Base-by-base conservation (phyloP, 92 coral and sea anemone genomes). In the Chrysogorgia sp. region DNA sequence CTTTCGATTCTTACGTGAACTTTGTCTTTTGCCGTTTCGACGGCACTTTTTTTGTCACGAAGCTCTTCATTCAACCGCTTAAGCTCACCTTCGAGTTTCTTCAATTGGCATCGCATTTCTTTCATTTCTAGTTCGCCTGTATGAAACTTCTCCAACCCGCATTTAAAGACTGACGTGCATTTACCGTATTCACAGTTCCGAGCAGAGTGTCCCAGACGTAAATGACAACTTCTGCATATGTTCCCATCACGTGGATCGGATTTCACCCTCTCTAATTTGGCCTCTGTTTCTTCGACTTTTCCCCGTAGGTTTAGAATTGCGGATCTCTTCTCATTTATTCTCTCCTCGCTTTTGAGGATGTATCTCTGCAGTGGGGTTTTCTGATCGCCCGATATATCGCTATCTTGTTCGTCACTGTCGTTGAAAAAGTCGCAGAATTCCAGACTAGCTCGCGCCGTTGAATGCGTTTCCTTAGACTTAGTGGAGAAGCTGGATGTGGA, bases 141-240 rank as follows among this genome's bases (percentile, higher is more conserved):
- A 43, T 43, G 50, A 43, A 43, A 43, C 50, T 43, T 43, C 17
- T 43, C 50, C 50, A 8, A 9, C 17, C 50, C 50, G 17, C 50
- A 43, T 43, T 43, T 43, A 17, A 43, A 43, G 10, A 43, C 50
- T 8, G 50, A 43, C 50, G 50, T 8, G 17, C 50, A 43, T 17
- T 43, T 43, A 43, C 17, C 80, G 2, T 53, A 56, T 45, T 23
- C 40, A 40, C 81, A 58, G 19, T 25, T 58, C 7, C 74, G 57
- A 15, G 81, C 74, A 55, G 81, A 58, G 29, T 76, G 75, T 37
- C 75, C 57, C n/a, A 67, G 75, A 14, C 57, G 75, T 15, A 67
- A 26, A 22, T 67, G 75, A 25, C 75, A 67, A 13, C 41, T 67
- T 40, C 75, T 67, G 14, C 75, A 67, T 1, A 67, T 43, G 41